Base-by-base conservation (phyloP, 2,113 vertebrate genomes). In the Echinops telfairi region DNA sequence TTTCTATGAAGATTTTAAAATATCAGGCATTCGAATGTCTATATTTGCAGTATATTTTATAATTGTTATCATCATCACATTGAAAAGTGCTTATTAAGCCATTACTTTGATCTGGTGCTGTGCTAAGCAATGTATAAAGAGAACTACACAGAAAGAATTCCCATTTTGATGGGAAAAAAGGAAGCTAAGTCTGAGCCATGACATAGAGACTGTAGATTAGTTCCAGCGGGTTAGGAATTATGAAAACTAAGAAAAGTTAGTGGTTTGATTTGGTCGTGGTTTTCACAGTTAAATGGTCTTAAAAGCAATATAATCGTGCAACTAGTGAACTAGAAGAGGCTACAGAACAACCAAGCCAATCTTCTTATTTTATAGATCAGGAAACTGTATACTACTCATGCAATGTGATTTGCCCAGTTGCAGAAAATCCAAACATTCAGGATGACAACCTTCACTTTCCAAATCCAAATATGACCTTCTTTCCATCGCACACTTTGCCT, bases 21-120 rank as follows among this genome's bases (percentile, higher is more conserved):
- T 25, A 66, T 43, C 84, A 71, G 84, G 57, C 20, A 19, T 76
- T 89, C 66, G 36, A 93, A 80, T 57, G 33, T 88, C 60, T 87
- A 10, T 7, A 2, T 87, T 84, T 60, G 85, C 57, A 53, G 16
- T 79, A 2, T 81, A 58, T 88, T 86, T 62, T 73, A 16, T 82
- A 84, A 83, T 60, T 80, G 33, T 90, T 85, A 15, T 36, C 47
- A 70, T 86, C 84, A 80, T 94, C 92, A 91, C 75, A 89, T 36
- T 76, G 64, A 89, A 93, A 96, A 97, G 53, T 73, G 89, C 90
- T 96, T 93, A 78, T 90, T 94, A 93, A 96, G 82, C 86, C 76
- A 15, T 5, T 75, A 31, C 29, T 20, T 22, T 53, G 58, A 6
- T 2, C 1, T 10, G 75, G 25, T 89, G 93, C 81, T 94, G 86